phyloP scores from a whole-genome alignment of 2,888 invertebrate genomes.

The Caradrina clavipalpis region DNA sequence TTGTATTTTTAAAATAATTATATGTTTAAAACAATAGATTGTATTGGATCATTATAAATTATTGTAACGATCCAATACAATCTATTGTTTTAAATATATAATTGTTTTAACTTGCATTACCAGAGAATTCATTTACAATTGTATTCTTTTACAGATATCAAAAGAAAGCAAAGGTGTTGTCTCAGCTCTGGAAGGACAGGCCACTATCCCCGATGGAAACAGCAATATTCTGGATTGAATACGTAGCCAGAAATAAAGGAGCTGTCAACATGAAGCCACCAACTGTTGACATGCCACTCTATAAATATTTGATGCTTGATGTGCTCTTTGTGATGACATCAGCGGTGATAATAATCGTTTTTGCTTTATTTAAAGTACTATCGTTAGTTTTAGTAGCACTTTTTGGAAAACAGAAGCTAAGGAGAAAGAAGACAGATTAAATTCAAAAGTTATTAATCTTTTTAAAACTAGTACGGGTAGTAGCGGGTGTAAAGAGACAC shows the following conservation, averaged over 20 bases:
- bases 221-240: too few relatives aligned
- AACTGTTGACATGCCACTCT: too few relatives aligned
- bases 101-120: background rate
- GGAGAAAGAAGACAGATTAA: constrained; percentile 20
- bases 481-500: too few relatives aligned
- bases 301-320: constrained; percentile 61
- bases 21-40: too few relatives aligned
- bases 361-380: constrained; percentile 14
- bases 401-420: constrained; percentile 17
- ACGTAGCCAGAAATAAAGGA: too few relatives aligned
- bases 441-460: too few relatives aligned
- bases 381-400: background rate
- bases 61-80: background rate
- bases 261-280: too few relatives aligned
- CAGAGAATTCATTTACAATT: background rate
- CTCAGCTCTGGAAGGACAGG: too few relatives aligned
- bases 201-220: too few relatives aligned
- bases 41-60: too few relatives aligned
- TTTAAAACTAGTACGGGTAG: too few relatives aligned
- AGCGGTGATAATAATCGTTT: constrained; percentile 7
- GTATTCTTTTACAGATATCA: constrained; percentile 55
- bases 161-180: constrained; percentile 61
- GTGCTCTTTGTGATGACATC: constrained; percentile 18
- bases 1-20: too few relatives aligned
- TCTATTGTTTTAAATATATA: background rate